phyloP scores from a whole-genome alignment of 2,888 invertebrate species.

The Siphlonurus alternatus region DNA sequence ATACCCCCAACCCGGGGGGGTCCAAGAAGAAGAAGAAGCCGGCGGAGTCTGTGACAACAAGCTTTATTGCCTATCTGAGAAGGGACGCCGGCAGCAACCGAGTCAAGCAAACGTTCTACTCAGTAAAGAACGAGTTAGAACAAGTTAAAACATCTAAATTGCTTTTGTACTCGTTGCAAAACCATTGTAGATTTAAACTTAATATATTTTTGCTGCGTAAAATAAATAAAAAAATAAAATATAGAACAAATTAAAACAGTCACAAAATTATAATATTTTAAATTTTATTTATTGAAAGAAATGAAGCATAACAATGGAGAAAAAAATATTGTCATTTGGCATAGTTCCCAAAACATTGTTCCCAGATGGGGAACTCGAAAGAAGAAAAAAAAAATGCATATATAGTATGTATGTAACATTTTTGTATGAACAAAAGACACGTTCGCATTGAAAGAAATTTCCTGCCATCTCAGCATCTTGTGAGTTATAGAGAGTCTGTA shows the following conservation, averaged over 20 bases:
- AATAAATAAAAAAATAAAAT: too few relatives aligned
- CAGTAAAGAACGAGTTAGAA: too few relatives aligned
- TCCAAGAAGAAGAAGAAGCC: neutral
- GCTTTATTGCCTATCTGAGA: neutral
- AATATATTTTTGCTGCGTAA: too few relatives aligned
- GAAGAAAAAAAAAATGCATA: neutral
- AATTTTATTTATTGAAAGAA: neutral
- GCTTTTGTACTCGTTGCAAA: too few relatives aligned
- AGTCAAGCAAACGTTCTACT: too few relatives aligned
- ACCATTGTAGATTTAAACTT: too few relatives aligned
- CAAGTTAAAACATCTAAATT: too few relatives aligned
- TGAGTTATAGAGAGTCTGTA: too few relatives aligned
- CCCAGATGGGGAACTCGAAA: neutral
- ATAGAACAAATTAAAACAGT: neutral
- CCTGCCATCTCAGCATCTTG: neutral
- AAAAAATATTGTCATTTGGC: neutral
- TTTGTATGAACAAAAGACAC: neutral
- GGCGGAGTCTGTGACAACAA: neutral
- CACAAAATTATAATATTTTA: neutral
- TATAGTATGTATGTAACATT: neutral
- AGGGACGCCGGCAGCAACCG: too few relatives aligned
- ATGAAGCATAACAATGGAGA: too few relatives aligned
- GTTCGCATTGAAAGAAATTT: neutral
- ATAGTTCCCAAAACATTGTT: neutral
- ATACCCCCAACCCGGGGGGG: neutral